phyloP scores from a whole-genome alignment of 2,888 invertebrate species.

The Mellilla xanthometata region DNA sequence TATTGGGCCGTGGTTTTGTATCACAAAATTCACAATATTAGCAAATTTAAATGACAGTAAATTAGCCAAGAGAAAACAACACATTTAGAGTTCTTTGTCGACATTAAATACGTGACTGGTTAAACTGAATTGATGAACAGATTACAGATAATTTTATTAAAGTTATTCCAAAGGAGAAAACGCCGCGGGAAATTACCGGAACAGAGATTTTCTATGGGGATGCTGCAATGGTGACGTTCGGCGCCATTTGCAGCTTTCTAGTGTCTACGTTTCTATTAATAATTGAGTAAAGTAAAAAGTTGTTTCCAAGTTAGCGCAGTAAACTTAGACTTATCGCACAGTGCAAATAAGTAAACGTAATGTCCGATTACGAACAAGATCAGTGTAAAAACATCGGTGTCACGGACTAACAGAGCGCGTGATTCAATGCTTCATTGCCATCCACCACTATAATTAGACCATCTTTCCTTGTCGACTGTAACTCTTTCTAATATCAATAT shows the following conservation, averaged over 20 bases:
- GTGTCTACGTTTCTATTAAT: constrained; percentile 23
- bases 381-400: constrained; percentile 59
- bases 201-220: constrained; percentile 18
- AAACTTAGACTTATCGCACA: constrained; percentile 26
- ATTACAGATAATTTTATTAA: constrained; percentile 19
- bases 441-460: constrained; percentile 42
- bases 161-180: constrained; percentile 28
- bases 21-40: too few species aligned
- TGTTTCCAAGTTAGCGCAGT: constrained; percentile 14
- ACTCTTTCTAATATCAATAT: constrained; percentile 39
- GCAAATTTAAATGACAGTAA: constrained; percentile 5
- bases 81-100: constrained; percentile 14
- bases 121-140: constrained; percentile 20
- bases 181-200: constrained; percentile 23
- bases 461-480: constrained; percentile 35
- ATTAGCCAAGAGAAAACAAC: constrained; percentile 16
- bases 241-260: constrained; percentile 26
- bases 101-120: constrained; percentile 23
- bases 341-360: constrained; percentile 37
- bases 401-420: constrained; percentile 63
- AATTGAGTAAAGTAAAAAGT: constrained; percentile 11
- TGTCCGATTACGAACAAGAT: constrained; percentile 45
- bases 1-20: too few species aligned
- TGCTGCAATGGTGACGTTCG: constrained; percentile 10
- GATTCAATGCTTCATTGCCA: constrained; percentile 49